Conservation (phyloP, 2,888 invertebrate species). For the Oscheius myriophilus region DNA sequence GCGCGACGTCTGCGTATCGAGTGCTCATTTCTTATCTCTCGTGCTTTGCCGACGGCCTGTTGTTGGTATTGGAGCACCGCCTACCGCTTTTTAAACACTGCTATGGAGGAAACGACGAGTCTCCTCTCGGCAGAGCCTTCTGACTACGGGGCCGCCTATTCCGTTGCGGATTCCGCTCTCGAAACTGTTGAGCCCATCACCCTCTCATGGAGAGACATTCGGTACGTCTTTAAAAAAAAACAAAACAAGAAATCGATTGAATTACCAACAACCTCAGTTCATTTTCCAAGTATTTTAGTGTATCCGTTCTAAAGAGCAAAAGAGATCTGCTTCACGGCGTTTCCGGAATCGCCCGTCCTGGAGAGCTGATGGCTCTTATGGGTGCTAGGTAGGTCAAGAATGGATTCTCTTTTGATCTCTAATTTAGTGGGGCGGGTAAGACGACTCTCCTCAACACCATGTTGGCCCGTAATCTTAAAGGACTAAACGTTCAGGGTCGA, state of each 20-base stretch:
- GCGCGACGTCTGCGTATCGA: too few species aligned
- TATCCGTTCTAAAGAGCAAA: constrained; percentile 27
- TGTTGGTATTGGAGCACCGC: too few species aligned
- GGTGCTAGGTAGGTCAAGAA: constrained; percentile 59
- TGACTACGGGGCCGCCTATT: constrained; percentile 50
- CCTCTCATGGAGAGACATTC: constrained; percentile 60
- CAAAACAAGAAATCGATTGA: neutral
- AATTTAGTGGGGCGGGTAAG: constrained; percentile 84
- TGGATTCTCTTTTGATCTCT: neutral
- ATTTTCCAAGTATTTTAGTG: constrained; percentile 28
- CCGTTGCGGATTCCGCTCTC: constrained; percentile 45
- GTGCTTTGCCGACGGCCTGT: too few species aligned
- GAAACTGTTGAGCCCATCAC: constrained; percentile 59
- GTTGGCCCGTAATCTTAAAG: constrained; percentile 71
- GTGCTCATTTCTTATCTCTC: too few species aligned
- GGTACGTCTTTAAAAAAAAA: constrained; percentile 11
- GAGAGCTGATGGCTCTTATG: constrained; percentile 69
- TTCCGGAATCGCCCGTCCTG: constrained; percentile 60
- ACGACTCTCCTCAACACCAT: constrained; percentile 90
- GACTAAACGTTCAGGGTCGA: constrained; percentile 68
- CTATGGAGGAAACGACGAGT: constrained; percentile 44
- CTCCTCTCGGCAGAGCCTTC: constrained; percentile 47
- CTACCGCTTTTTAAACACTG: neutral
- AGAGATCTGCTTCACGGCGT: constrained; percentile 46
- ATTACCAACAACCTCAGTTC: neutral